phyloP scores from a whole-genome alignment of 35 echinoderm and acorn worm species.

The Lytechinus variegatus region DNA sequence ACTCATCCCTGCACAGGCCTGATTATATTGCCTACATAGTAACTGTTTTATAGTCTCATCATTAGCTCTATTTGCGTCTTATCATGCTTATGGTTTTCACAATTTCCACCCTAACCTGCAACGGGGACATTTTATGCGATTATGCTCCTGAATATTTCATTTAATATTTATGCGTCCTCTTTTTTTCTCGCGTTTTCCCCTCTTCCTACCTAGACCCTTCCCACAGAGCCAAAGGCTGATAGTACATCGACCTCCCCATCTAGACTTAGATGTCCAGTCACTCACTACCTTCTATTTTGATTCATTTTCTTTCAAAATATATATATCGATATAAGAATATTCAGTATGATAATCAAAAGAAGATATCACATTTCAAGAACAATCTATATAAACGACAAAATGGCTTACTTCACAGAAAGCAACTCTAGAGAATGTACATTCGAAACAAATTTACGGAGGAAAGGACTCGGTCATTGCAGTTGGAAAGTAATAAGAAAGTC shows the following conservation, averaged over 20 bases:
- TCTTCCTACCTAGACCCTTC: neutral
- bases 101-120: constrained; percentile 14
- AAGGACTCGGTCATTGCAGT: neutral
- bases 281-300: neutral
- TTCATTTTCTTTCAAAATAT: neutral
- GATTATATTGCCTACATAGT: neutral
- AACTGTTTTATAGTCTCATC: neutral
- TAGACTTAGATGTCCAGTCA: constrained; percentile 7
- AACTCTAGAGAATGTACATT: neutral
- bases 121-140: constrained; percentile 54
- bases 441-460: neutral
- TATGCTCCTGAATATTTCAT: constrained; percentile 52
- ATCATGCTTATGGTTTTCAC: neutral
- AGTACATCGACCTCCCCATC: constrained; percentile 16
- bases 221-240: neutral
- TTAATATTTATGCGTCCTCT: constrained; percentile 45
- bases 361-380: neutral
- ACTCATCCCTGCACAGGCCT: neutral
- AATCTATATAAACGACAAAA: neutral
- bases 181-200: constrained; percentile 43
- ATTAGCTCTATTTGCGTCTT: neutral
- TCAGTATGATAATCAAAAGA: neutral
- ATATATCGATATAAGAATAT: neutral
- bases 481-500: neutral
- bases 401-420: neutral